Evolutionary conservation across 1,140 invertebrate genomes (phyloP), one percentile per base, ranked within the genome.

Genomic region (Penaeus chinensis): DNA sequence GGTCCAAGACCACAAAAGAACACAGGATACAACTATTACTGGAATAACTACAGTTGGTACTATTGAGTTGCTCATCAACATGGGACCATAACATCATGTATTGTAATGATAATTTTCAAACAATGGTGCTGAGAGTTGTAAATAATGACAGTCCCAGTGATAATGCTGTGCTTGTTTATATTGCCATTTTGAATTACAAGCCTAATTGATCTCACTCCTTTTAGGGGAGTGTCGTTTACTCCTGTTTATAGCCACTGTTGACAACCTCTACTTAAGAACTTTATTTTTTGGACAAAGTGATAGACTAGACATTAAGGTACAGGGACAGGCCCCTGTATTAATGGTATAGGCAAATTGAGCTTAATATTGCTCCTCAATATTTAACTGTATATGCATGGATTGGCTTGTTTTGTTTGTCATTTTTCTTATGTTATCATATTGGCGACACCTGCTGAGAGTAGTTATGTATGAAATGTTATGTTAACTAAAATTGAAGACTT

Each of bases 1-100:
- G 80, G 89, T 84, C 83, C 82, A 82, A 88, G 86, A 81, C 84
- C 85, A 79, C 84, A 89, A 76, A 89, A 89, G 86, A 88, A 79
- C 84, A 89, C 89, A 74, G 89, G 89, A 83, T 90, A 89, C 82
- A 90, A 90, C 87, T 90, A 90, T 89, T 90, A 90, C 86, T 89
- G 87, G 84, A 89, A 90, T 89, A 90, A 90, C 83, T 90, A 90
- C 61, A 89, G 84, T 86, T 90, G 90, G 90, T 90, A 90, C 83
- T 90, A 90, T 89, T 90, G 82, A 87, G 81, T 78, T 84, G 71
- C 80, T 87, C 77, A 81, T 69, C 71, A 87, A 78, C 61, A 84
- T 87, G 74, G 85, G 82, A 84, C 82, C 79, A 81, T 78, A 87
- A 83, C 71, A 32, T 47, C 60, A 71, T 54, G 66, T 66, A 80